Percentiles rank a stretch among this genome's conserved stretches.
Conservation (phyloP, 2,797 vertebrate species). For the Tachyglossus aculeatus region DNA sequence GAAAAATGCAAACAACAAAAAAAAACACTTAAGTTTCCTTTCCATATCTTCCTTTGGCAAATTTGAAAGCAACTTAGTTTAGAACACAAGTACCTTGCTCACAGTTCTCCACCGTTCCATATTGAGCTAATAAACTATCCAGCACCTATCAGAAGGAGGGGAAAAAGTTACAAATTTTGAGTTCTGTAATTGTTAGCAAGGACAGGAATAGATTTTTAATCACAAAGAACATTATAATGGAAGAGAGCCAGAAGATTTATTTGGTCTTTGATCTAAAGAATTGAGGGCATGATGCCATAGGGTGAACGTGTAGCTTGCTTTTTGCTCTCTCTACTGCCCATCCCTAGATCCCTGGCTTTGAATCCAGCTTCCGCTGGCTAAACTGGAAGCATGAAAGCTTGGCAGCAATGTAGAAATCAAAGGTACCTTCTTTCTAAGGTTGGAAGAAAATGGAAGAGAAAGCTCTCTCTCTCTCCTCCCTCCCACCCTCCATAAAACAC, state of each 20-base stretch:
- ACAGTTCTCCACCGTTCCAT: constrained; percentile 97
- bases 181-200: constrained; percentile 37
- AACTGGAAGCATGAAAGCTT: neutral
- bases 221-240: constrained; percentile 6
- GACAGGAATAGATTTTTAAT: constrained; percentile 14
- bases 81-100: constrained; percentile 88
- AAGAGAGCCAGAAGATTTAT: neutral
- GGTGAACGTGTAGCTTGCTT: fast-evolving
- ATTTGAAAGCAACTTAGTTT: constrained; percentile 46
- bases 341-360: neutral
- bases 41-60: constrained; percentile 20
- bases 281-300: neutral
- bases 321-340: neutral
- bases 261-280: neutral
- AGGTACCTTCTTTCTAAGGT: neutral
- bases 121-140: constrained; percentile 95
- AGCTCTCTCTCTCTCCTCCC: neutral
- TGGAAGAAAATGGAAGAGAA: neutral
- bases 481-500: too few relatives aligned
- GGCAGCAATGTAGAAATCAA: neutral
- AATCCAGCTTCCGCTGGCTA: neutral
- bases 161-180: constrained; percentile 58
- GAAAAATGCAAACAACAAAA: constrained; percentile 34
- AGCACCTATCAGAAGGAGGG: constrained; percentile 81
- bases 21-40: constrained; percentile 46